Base-by-base conservation (phyloP, 2,888 invertebrate genomes). In the Bursaphelenchus okinawaensis region DNA sequence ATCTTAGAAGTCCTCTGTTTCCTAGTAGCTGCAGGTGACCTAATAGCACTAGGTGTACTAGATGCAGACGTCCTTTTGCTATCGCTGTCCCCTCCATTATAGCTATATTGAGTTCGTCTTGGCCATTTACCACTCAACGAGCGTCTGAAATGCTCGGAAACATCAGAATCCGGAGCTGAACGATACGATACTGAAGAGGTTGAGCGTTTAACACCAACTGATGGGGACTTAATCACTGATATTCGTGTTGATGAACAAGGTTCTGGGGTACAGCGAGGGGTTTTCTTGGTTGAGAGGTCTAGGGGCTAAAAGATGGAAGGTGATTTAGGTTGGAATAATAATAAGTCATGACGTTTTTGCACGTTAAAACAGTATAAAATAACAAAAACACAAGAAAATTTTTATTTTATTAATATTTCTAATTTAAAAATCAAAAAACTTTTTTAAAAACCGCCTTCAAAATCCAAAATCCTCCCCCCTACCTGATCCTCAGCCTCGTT, bases 101-200 rank as follows among this genome's bases (percentile, higher is more conserved):
- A 40, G 29, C 22, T 59, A 55, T 40, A 63, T 19, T 68, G 51
- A 2, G 51, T 29, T 9, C 68, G 66, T 6, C 68, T 51, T 6
- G 68, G 68, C 68, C 68, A 68, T 50, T 68, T 68, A 20, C 68
- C 68, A 52, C 63, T 63, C 26, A 68, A 31, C 23, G 68, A 68
- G 19, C 68, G 68, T 20, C 69, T 62, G 61, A 68, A 68, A 52
- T 68, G 68, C 31, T 68, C 68, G 29, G 68, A 63, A 19, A 68
- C 68, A 29, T 68, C 68, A 16, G 70, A 52, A 9, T 68, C 68
- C 12, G 68, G 67, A 19, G 69, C 31, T 16, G 57, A 19, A 16
- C 68, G 63, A 24, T 71, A 63, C 23, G 64, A 71, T 6, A 68
- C 61, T 19, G 68, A 68, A n/a, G 68, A 68, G 20, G 68, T 62